A percentile compares a stretch with the other conserved stretches of the same genome.
Conservation (phyloP, 2,888 invertebrate genomes). For the Cerastis rubricosa region DNA sequence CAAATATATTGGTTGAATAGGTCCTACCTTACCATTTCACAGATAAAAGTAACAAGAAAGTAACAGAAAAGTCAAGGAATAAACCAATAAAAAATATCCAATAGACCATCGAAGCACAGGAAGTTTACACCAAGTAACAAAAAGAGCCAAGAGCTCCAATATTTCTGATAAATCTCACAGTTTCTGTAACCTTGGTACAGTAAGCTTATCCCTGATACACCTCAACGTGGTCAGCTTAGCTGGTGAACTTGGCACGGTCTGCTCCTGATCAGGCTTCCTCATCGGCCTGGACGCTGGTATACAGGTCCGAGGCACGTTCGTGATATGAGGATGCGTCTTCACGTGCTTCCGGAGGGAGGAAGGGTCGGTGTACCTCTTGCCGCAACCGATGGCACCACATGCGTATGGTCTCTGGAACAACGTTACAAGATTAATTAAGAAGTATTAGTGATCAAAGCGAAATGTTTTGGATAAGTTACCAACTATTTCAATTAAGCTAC, state of each 20-base stretch:
- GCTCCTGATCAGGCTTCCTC: conserved; percentile 80
- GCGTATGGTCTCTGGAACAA: conserved; percentile 96
- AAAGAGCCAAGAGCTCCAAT: conserved; percentile 2
- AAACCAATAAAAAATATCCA: not conserved
- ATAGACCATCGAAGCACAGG: not conserved
- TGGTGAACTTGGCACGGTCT: conserved; percentile 85
- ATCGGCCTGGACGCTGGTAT: conserved; percentile 80
- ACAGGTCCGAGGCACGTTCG: conserved; percentile 83
- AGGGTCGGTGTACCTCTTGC: conserved; percentile 98
- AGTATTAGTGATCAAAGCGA: not conserved
- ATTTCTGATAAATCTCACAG: conserved; percentile 65
- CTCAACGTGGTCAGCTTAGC: conserved; percentile 85
- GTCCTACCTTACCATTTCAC: too few relatives aligned
- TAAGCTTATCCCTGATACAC: conserved; percentile 86
- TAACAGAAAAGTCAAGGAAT: not conserved
- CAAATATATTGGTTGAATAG: not conserved
- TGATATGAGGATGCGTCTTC: conserved; percentile 93
- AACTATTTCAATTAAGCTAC: not conserved
- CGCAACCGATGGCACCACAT: conserved; percentile 96
- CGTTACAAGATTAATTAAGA: not conserved
- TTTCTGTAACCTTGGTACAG: conserved; percentile 83
- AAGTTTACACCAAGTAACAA: not conserved
- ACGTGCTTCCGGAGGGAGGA: conserved; percentile 98
- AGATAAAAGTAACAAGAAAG: not conserved
- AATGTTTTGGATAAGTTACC: not conserved